Percentiles rank a stretch among this genome's conserved stretches.
Evolutionary conservation across 2,888 invertebrate species (phyloP).

Genomic region (Hypomecis atomaria): DNA sequence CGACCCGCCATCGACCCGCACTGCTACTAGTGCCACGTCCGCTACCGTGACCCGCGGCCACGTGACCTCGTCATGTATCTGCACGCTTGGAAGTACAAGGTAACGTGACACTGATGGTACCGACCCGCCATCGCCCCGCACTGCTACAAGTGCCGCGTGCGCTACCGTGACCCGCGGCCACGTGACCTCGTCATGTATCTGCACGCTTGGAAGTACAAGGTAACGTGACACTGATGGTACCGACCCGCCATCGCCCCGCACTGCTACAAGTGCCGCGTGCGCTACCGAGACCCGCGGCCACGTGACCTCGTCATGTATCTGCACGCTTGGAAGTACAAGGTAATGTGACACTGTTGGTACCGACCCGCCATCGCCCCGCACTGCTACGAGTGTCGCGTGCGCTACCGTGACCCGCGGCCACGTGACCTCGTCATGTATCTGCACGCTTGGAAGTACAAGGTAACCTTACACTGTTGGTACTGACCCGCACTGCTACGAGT

Average conservation of each 20-base stretch:
- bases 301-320: slow-evolving; percentile 97
- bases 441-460: slow-evolving; percentile 97
- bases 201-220: no score
- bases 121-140: slow-evolving; percentile 6
- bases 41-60: slow-evolving; percentile 95
- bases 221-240: slow-evolving; percentile 87
- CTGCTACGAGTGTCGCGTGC: slow-evolving; percentile 96
- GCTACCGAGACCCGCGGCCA: no score
- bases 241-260: no score
- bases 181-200: no score
- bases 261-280: slow-evolving; percentile 96
- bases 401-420: slow-evolving; percentile 95
- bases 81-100: slow-evolving; percentile 97
- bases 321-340: slow-evolving; percentile 97
- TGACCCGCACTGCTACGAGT: slow-evolving; percentile 96
- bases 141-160: slow-evolving; percentile 57
- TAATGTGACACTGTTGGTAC: slow-evolving; percentile 65
- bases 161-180: no score
- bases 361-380: slow-evolving; percentile 92
- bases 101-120: slow-evolving; percentile 55
- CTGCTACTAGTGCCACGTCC: slow-evolving; percentile 96
- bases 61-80: slow-evolving; percentile 97
- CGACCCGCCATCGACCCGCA: slow-evolving; percentile 92
- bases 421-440: slow-evolving; percentile 97
- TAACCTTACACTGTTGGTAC: slow-evolving; percentile 75